Conservation (phyloP, 2,113 vertebrate species). For the Passerina amoena region DNA sequence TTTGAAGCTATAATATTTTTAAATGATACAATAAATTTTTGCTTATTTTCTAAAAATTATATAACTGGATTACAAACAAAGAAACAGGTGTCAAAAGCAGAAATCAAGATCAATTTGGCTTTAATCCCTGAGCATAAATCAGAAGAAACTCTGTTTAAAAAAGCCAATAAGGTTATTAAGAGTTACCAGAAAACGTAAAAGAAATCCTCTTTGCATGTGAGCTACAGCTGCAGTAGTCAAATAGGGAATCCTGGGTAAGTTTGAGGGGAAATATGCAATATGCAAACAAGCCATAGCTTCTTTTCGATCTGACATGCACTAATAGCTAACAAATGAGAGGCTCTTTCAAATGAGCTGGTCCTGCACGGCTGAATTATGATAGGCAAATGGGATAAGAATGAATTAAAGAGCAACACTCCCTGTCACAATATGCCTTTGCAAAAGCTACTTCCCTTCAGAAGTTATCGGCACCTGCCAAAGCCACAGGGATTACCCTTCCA, state of each 20-base stretch:
- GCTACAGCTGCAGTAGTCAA: not conserved
- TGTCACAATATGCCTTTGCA: not conserved
- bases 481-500: conserved; percentile 32
- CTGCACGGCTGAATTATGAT: conserved; percentile 17
- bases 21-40: not conserved
- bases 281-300: not conserved
- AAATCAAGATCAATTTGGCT: not conserved
- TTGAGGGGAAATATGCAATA: not conserved
- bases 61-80: not conserved
- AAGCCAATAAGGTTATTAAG: not conserved
- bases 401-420: not conserved
- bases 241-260: not conserved
- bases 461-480: conserved; percentile 29
- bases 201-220: not conserved
- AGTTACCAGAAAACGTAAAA: not conserved
- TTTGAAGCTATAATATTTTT: not conserved
- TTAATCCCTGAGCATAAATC: not conserved
- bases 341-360: conserved; percentile 25
- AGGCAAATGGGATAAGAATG: conserved; percentile 37
- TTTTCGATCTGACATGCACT: not conserved
- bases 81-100: not conserved
- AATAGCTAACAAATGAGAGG: conserved; percentile 41
- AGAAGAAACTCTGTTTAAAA: not conserved
- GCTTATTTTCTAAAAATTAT: not conserved
- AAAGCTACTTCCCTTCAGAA: conserved; percentile 23